Evolutionary conservation across 1,140 invertebrate species (phyloP), one percentile per base, ranked within the genome.

Genomic region (Penaeus indicus): DNA sequence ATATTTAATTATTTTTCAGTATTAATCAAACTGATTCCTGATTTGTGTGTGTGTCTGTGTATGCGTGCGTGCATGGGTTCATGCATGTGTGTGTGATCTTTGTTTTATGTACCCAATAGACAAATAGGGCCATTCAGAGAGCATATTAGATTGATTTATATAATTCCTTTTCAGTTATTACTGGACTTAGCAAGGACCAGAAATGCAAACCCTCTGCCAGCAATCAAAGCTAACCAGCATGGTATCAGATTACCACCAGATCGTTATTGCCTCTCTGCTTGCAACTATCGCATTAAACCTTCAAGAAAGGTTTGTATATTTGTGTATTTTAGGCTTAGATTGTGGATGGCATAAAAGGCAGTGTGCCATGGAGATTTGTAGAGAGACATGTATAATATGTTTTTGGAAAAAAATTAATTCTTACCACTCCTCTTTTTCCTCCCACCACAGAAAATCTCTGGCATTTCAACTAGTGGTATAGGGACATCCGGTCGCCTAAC

Each of bases 201-300:
- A 91, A 99, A 99, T 93, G 95, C 95, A 78, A 95, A 96, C 91
- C 96, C 97, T 0, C 92, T 99, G 86, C 98, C 98, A 22, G 93
- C 96, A 67, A 96, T 99, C 3, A 99, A 98, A 92, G 96, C 97
- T 11, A 88, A 88, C 60, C 97, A 97, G 91, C 97, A 97, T 93
- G 98, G 98, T 1, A 93, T 98, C 22, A 93, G 97, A 60, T 93
- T 99, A 63, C 98, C 98, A 7, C 97, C 97, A 21, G 98, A 99
- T 93, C 95, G 98, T 91, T 96, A 96, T 92, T 97, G 97, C 92
- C 93, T 97, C 3, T 95, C 95, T 72, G 94, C 96, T n/a, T 95
- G 95, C 42, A 98, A 97, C 92, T 97, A 96, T 91, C 95, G 94
- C 90, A 92, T 97, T 25, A 92, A 93, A 90, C 89, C 90, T 47